Percentiles rank a stretch among this genome's conserved stretches.
Conservation (phyloP, 2,113 vertebrate genomes). For the Aptenodytes forsteri region DNA sequence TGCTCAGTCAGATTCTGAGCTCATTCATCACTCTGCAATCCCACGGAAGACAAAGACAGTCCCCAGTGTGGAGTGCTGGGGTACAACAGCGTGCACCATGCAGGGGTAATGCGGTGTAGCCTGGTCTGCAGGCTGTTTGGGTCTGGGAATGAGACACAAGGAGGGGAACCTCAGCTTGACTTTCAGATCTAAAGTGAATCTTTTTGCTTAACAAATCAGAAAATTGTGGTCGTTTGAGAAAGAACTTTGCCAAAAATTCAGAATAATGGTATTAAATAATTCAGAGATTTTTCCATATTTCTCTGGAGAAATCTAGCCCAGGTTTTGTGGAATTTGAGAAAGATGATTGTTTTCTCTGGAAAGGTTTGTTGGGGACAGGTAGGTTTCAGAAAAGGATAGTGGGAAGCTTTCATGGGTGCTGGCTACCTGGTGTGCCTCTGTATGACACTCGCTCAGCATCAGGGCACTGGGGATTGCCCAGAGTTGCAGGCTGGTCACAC, state of each 20-base stretch:
- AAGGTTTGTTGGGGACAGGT: neutral
- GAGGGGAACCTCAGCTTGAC: neutral
- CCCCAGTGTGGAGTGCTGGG: neutral
- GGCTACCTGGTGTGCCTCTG: fast-evolving
- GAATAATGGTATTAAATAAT: neutral
- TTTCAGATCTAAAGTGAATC: neutral
- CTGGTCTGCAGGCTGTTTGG: neutral
- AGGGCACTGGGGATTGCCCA: too few relatives aligned
- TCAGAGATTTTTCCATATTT: neutral
- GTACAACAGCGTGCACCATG: fast-evolving
- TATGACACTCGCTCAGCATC: neutral
- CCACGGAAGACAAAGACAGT: neutral
- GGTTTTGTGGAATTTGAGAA: neutral
- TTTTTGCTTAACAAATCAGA: neutral
- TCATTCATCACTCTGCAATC: conserved; percentile 44
- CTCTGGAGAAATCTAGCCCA: neutral
- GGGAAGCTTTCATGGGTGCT: neutral
- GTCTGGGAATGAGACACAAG: neutral
- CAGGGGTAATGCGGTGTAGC: fast-evolving
- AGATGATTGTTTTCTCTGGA: neutral
- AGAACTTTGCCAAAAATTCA: neutral
- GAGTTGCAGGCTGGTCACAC: neutral
- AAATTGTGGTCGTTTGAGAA: fast-evolving
- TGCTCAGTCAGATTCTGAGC: neutral
- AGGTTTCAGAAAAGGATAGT: neutral